Percentiles rank a stretch among this genome's conserved stretches.
phyloP scores from a whole-genome alignment of 2,797 vertebrate genomes.

The Periparus ater region DNA sequence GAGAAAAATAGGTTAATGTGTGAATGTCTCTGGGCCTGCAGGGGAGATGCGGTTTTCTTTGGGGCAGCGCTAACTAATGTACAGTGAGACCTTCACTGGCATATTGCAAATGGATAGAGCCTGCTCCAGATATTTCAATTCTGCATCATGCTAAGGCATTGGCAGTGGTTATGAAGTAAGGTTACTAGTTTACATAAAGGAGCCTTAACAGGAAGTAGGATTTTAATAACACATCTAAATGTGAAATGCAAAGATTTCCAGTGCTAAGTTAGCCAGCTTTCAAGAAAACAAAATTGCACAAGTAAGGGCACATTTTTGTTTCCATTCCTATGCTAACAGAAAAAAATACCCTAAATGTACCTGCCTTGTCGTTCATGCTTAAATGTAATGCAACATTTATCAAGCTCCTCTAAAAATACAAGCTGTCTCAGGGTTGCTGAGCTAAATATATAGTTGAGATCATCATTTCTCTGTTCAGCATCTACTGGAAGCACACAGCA shows the following conservation, averaged over 20 bases:
- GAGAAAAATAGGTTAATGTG: neutral
- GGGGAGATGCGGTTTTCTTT: neutral
- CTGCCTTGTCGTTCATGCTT: neutral
- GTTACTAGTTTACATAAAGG: neutral
- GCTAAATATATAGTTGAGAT: conserved; percentile 62
- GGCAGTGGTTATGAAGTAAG: neutral
- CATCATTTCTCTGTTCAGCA: conserved; percentile 13
- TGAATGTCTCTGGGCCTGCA: neutral
- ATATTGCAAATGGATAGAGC: neutral
- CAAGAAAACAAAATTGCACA: neutral
- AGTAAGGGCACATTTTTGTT: neutral
- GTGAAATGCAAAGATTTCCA: conserved; percentile 28
- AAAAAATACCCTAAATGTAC: neutral
- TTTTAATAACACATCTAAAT: conserved; percentile 2
- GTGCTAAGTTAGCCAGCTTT: neutral
- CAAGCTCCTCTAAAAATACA: conserved; percentile 61
- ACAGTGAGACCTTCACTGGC: neutral
- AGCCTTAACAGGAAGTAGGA: neutral
- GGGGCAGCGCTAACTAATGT: neutral
- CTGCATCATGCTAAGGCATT: neutral
- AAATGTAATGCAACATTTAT: conserved; percentile 60
- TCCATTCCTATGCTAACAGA: neutral
- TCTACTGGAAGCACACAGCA: neutral
- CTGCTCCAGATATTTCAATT: neutral
- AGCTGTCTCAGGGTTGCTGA: conserved; percentile 46